Percentiles rank a stretch among this genome's conserved stretches.
phyloP scores from a whole-genome alignment of 2,113 vertebrate species.

The Theristicus caerulescens region DNA sequence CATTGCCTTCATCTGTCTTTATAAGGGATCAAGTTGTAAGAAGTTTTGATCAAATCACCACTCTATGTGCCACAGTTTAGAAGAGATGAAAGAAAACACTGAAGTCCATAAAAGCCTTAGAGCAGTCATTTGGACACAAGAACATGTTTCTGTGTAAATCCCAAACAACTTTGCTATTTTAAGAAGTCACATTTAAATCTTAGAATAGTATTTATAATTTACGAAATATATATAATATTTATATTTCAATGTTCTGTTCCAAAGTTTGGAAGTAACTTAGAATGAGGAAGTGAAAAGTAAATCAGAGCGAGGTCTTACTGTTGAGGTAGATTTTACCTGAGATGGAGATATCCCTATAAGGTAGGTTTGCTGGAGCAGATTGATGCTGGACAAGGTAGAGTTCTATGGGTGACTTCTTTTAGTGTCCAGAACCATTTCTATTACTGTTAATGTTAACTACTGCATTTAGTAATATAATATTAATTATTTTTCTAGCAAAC shows the following conservation, averaged over 20 bases:
- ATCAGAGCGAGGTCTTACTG: neutral
- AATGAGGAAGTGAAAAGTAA: neutral
- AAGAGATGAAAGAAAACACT: neutral
- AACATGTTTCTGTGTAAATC: neutral
- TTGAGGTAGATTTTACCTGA: neutral
- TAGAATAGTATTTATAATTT: neutral
- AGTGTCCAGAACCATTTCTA: neutral
- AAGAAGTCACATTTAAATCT: neutral
- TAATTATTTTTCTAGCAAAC: neutral
- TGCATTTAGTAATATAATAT: neutral
- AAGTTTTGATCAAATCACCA: slow-evolving; percentile 2
- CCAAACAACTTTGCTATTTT: neutral
- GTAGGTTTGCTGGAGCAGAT: neutral
- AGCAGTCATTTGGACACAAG: neutral
- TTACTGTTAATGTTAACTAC: neutral
- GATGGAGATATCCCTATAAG: neutral
- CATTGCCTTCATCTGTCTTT: neutral
- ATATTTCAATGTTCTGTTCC: neutral
- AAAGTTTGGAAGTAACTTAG: neutral
- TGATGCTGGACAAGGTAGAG: neutral
- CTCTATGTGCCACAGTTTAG: neutral
- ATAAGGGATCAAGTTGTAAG: neutral
- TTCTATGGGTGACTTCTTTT: neutral
- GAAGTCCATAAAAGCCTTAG: neutral
- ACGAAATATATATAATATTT: neutral